These are phyloP conservation scores for Drosophila subobscura DNA, from an alignment of 1,140 invertebrate species.

Conservation along the genomic window DNA sequence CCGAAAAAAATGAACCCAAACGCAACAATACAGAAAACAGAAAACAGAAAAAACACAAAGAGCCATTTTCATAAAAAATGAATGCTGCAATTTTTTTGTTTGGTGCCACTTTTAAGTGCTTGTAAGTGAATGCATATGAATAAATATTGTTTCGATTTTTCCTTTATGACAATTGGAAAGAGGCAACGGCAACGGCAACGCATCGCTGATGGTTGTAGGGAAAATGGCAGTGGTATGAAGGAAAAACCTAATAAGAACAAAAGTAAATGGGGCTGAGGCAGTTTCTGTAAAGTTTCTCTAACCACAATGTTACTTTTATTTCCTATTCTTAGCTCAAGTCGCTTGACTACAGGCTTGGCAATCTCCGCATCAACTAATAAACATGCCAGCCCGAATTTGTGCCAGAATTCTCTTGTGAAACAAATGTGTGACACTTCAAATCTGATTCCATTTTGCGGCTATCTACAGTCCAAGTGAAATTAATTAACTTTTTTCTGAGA, in stretches of 20 bases:
- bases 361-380: slow-evolving; percentile 49
- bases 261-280: too few relatives aligned
- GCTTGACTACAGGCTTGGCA: neutral
- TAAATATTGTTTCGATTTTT: slow-evolving; percentile 58
- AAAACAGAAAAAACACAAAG: slow-evolving; percentile 21
- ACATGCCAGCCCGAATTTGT: slow-evolving; percentile 34
- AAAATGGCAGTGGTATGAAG: slow-evolving; percentile 13
- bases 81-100: slow-evolving; percentile 30
- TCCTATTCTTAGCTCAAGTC: neutral
- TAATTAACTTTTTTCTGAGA: slow-evolving; percentile 63
- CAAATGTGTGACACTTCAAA: neutral
- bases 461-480: slow-evolving; percentile 33
- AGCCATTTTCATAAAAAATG: slow-evolving; percentile 59
- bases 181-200: slow-evolving; percentile 3
- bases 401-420: neutral
- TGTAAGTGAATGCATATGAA: slow-evolving; percentile 65
- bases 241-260: neutral
- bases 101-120: slow-evolving; percentile 49
- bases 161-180: neutral
- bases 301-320: too few relatives aligned
- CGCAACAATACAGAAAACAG: slow-evolving; percentile 15
- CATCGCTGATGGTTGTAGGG: slow-evolving; percentile 36
- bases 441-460: slow-evolving; percentile 14
- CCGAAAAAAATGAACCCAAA: slow-evolving; percentile 29
- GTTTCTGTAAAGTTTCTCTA: too few relatives aligned